Base-by-base conservation (phyloP, 2,888 invertebrate genomes). In the Rotaria sp. region DNA sequence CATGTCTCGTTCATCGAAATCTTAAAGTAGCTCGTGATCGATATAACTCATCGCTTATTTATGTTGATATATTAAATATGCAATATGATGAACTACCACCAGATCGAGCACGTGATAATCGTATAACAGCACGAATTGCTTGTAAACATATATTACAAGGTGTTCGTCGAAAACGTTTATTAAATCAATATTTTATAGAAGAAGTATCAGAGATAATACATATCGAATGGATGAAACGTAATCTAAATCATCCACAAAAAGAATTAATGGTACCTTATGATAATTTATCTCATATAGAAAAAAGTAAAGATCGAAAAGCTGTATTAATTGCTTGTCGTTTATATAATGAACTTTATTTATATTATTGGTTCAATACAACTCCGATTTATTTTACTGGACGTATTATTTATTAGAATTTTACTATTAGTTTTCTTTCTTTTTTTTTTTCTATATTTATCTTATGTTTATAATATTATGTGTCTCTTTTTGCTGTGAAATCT, bases 61-160 rank as follows among this genome's bases (percentile, higher is more conserved):
- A 80, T 80, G 80, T 80, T 80, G 80, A 80, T 80, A 80, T 80
- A 41, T 80, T 80, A 80, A 80, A 80, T 45, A 80, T 80, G 80
- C 3, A 45, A 21, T 80, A 80, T n/a, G 26, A 41, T n/a, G 80
- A 80, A 80, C 45, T 80, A 80, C 80, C 80, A 3, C 13, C 45
- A 4, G 80, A 80, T 80, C 45, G 80, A 45, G n/a, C 26, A 8
- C n/a, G 7, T 8, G 80, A 80, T 45, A 80, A 80, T 80, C 80
- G 80, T 2, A 45, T 45, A n/a, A 45, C 80, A n/a, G 80, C 80
- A 80, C 41, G 13, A 26, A n/a, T 45, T 7, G 80, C 45, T 45
- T 80, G 41, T 45, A n/a, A 26, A 45, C 13, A 13, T 45, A 10
- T 80, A 13, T 15, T 80, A n/a, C 45, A 45, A 80, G n/a, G 45